Conservation (phyloP, 30 jellyfish, hydroid and myxozoan species). For the Aurelia sp. region DNA sequence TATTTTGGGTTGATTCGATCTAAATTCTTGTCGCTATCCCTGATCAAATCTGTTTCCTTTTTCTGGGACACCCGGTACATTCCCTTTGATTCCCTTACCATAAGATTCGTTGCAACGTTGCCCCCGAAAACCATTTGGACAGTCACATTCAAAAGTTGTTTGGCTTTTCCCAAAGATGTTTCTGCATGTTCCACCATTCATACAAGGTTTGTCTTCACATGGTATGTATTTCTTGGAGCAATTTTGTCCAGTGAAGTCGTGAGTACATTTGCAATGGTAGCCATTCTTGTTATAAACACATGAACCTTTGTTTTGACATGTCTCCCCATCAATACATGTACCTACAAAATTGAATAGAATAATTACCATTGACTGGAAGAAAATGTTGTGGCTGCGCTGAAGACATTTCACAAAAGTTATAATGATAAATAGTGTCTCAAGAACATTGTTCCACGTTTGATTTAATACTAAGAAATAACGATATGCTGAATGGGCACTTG, state of each 20-base stretch:
- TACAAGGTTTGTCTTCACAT: neutral
- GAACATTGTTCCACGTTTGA: too few species aligned
- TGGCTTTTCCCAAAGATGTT: neutral
- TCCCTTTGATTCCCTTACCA: neutral
- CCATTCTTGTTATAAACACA: neutral
- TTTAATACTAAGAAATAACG: too few species aligned
- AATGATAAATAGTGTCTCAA: too few species aligned
- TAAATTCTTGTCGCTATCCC: too few species aligned
- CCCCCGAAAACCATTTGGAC: neutral
- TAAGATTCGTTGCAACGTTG: neutral
- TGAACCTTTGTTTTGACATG: slow-evolving; percentile 8
- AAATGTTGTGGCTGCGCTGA: too few species aligned
- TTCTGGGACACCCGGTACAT: neutral
- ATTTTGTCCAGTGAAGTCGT: slow-evolving; percentile 13
- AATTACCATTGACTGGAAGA: too few species aligned
- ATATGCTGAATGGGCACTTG: too few species aligned
- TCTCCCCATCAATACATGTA: too few species aligned
- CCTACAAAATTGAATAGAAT: too few species aligned
- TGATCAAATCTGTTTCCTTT: too few species aligned
- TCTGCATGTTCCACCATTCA: neutral
- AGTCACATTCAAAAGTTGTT: neutral
- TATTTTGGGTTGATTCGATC: too few species aligned
- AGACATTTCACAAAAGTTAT: too few species aligned
- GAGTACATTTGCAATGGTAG: slow-evolving; percentile 4
- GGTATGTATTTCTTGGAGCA: slow-evolving; percentile 5